Conservation (phyloP, 1,140 invertebrate genomes). For the Zaprionus vittiger region DNA sequence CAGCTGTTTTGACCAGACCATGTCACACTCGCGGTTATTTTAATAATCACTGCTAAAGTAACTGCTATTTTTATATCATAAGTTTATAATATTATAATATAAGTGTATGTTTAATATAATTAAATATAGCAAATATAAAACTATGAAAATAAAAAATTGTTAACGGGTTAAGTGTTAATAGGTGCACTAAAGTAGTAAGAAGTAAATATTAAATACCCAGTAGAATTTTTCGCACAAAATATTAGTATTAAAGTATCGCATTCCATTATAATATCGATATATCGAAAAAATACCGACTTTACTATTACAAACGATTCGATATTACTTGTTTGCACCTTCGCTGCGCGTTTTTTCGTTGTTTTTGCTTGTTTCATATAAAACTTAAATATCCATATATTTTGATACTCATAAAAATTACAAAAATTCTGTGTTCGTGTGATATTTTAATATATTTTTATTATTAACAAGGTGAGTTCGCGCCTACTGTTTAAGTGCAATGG, state of each 20-base stretch:
- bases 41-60: background rate
- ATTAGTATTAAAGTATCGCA: background rate
- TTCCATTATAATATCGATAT: background rate
- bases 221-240: background rate
- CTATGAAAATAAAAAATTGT: no score
- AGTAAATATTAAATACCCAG: background rate
- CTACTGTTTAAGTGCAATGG: background rate
- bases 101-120: background rate
- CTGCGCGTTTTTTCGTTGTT: conserved; percentile 55
- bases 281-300: background rate
- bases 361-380: conserved; percentile 41
- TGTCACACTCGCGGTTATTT: conserved; percentile 14
- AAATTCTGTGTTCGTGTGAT: conserved; percentile 10
- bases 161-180: no score
- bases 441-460: background rate
- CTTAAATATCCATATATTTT: conserved; percentile 22
- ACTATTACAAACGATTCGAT: background rate
- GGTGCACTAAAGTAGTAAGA: background rate
- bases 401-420: conserved; percentile 7
- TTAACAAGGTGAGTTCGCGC: conserved; percentile 55
- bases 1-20: conserved; percentile 48
- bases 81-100: background rate
- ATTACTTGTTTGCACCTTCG: conserved; percentile 37
- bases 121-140: background rate
- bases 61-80: conserved; percentile 5